Evolutionary conservation across 2,797 vertebrate genomes (phyloP).

Genomic region (Sparidentex hasta): DNA sequence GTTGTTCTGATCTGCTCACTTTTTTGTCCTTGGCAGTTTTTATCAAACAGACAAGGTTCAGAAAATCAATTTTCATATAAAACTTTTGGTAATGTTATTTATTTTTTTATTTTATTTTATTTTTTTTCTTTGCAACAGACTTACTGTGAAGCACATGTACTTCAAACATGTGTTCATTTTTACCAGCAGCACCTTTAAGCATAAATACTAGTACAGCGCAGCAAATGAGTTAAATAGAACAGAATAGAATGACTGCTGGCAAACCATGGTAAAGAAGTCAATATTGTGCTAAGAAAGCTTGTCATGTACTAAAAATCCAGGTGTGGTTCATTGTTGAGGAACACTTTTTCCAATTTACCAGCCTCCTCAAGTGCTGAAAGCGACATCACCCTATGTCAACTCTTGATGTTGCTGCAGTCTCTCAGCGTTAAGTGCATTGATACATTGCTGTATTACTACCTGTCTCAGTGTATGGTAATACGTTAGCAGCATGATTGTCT

Average conservation of each 20-base stretch:
- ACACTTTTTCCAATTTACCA: conserved; percentile 18
- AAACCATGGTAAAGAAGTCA: conserved; percentile 29
- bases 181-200: conserved; percentile 17
- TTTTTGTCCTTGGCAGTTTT: background rate
- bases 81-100: conserved; percentile 4
- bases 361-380: conserved; percentile 24
- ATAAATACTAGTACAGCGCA: conserved; percentile 8
- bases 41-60: background rate
- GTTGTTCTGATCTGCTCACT: background rate
- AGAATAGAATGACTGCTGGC: conserved; percentile 38
- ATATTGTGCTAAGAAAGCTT: conserved; percentile 32
- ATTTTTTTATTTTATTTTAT: no score
- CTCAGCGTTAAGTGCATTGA: conserved; percentile 25
- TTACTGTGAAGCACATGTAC: conserved; percentile 22
- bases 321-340: conserved; percentile 14
- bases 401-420: conserved; percentile 17
- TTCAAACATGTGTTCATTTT: conserved; percentile 14
- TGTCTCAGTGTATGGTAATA: conserved; percentile 42
- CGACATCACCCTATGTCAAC: conserved; percentile 15
- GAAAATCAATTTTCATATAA: background rate
- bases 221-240: conserved; percentile 21
- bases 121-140: conserved; percentile 23
- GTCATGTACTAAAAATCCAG: conserved; percentile 26
- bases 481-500: conserved; percentile 56
- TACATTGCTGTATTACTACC: conserved; percentile 44